phyloP scores from a whole-genome alignment of 2,113 vertebrate species.

The Pseudonaja textilis region DNA sequence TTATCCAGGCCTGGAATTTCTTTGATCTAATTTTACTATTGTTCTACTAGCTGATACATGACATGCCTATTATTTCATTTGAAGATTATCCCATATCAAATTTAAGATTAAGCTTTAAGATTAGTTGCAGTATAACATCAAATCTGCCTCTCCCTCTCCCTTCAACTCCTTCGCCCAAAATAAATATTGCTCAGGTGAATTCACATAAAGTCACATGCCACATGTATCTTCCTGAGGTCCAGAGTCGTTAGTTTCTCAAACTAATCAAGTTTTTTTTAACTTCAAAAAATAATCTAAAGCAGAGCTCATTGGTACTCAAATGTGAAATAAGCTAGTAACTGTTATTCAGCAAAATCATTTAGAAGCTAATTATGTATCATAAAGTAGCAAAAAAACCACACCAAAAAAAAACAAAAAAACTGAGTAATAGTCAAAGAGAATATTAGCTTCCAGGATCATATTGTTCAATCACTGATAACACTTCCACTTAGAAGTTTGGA shows the following conservation, averaged over 20 bases:
- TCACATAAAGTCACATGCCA: slow-evolving; percentile 14
- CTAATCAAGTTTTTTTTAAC: slow-evolving; percentile 43
- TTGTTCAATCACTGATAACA: background rate
- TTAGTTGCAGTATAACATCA: background rate
- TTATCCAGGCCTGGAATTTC: background rate
- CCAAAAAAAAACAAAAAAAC: background rate
- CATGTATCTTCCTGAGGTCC: slow-evolving; percentile 4
- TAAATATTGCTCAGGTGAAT: background rate
- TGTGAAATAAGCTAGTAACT: background rate
- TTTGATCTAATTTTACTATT: background rate
- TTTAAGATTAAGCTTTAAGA: slow-evolving; percentile 9
- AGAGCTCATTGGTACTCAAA: slow-evolving; percentile 23
- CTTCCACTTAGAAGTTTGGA: background rate
- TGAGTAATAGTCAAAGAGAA: slow-evolving; percentile 2
- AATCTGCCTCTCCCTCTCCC: slow-evolving; percentile 27
- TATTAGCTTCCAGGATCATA: background rate
- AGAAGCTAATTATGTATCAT: background rate
- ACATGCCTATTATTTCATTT: background rate
- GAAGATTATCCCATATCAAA: slow-evolving; percentile 4
- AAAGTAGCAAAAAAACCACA: slow-evolving; percentile 22
- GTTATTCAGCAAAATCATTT: slow-evolving; percentile 24
- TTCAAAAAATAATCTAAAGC: slow-evolving; percentile 36
- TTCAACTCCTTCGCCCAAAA: background rate
- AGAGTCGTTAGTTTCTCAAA: slow-evolving; percentile 19
- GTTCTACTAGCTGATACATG: background rate